Conservation (phyloP, 2,888 invertebrate genomes). For the Osedax fenrisi region DNA sequence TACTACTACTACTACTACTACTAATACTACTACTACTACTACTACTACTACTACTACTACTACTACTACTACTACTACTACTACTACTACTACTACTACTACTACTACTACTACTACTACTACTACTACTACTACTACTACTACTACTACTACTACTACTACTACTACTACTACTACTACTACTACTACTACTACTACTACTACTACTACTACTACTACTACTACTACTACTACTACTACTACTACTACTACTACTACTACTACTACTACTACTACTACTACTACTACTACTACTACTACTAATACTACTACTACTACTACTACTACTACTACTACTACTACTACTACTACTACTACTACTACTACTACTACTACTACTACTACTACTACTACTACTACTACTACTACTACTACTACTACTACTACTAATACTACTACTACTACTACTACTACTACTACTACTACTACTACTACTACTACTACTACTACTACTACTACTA, state of each 20-base stretch:
- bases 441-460: neutral
- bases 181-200: slow-evolving; percentile 5
- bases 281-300: too few species aligned
- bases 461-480: slow-evolving; percentile 2
- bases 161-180: slow-evolving; percentile 10
- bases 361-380: neutral
- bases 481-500: slow-evolving; percentile 2
- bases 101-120: neutral
- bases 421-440: too few species aligned
- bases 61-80: slow-evolving; percentile 2
- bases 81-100: slow-evolving; percentile 6
- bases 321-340: neutral
- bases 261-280: neutral
- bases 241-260: neutral
- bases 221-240: neutral
- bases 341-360: neutral
- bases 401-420: slow-evolving; percentile 2
- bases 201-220: neutral
- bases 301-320: too few species aligned
- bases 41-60: neutral
- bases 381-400: neutral
- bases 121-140: neutral
- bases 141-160: slow-evolving; percentile 5
- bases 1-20: neutral
- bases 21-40: neutral